Conservation (phyloP, 2,888 invertebrate genomes). For the Uropetala carovei region DNA sequence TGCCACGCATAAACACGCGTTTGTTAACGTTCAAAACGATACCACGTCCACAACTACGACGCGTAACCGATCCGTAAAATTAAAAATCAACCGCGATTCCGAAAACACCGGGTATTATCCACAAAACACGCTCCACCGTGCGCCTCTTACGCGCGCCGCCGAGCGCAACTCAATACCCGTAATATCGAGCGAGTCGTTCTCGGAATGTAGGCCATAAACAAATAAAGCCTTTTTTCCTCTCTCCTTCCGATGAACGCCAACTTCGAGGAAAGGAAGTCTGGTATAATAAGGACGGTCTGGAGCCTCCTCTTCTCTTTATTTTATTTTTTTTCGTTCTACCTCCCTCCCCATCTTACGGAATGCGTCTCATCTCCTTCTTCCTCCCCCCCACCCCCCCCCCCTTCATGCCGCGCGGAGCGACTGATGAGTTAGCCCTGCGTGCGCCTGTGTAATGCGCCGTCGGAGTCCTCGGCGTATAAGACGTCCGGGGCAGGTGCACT, state of each 20-base stretch:
- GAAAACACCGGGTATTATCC: background rate
- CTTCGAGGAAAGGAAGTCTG: slow-evolving; percentile 8
- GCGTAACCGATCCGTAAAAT: background rate
- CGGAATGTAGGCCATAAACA: slow-evolving; percentile 32
- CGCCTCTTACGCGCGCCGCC: background rate
- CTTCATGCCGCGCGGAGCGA: background rate
- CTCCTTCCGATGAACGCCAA: background rate
- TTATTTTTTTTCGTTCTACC: background rate
- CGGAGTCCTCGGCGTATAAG: background rate
- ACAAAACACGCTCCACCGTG: background rate
- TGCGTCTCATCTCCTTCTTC: background rate
- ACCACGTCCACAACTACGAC: no score
- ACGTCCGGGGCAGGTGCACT: slow-evolving; percentile 8
- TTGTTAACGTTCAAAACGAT: no score
- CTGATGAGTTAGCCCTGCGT: background rate
- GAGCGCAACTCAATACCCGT: background rate
- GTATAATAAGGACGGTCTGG: slow-evolving; percentile 13
- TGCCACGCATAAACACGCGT: no score
- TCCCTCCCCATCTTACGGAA: background rate
- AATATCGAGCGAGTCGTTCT: background rate
- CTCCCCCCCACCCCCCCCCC: background rate
- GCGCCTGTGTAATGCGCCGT: background rate
- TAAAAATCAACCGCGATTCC: background rate
- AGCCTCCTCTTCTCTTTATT: background rate
- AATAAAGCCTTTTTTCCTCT: slow-evolving; percentile 9